These are phyloP conservation scores for Galeopsomyia nigrocyanea DNA, from an alignment of 2,888 invertebrate species.

Conservation along the genomic window DNA sequence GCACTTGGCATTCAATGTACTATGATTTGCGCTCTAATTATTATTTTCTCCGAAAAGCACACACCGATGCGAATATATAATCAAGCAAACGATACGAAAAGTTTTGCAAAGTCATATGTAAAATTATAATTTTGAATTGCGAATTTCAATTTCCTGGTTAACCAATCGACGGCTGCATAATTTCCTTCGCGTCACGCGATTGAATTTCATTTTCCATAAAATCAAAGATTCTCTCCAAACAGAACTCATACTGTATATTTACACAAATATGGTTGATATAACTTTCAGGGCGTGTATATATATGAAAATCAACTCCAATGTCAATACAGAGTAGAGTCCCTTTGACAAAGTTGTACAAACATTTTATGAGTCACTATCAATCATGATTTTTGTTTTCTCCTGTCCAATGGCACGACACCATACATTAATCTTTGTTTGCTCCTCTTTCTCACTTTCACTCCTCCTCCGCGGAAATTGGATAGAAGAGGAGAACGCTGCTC, in stretches of 20 bases:
- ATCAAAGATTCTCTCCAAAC: too few species aligned
- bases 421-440: slow-evolving; percentile 36
- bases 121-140: too few species aligned
- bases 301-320: background rate
- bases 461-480: too few species aligned
- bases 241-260: too few species aligned
- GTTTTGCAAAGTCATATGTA: too few species aligned
- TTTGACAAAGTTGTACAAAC: slow-evolving; percentile 10
- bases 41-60: background rate
- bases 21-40: too few species aligned
- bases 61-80: too few species aligned
- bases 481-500: background rate
- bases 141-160: slow-evolving; percentile 23
- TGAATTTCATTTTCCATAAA: too few species aligned
- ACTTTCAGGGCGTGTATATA: too few species aligned
- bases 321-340: slow-evolving; percentile 8
- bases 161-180: background rate
- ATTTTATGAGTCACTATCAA: slow-evolving; percentile 30
- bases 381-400: slow-evolving; percentile 18
- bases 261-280: too few species aligned
- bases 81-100: too few species aligned
- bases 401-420: background rate
- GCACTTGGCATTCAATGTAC: background rate
- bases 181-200: background rate
- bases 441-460: background rate